Evolutionary conservation across 2,113 vertebrate genomes (phyloP), one percentile per base, ranked within the genome.

Genomic region (Chionodraco myersi): DNA sequence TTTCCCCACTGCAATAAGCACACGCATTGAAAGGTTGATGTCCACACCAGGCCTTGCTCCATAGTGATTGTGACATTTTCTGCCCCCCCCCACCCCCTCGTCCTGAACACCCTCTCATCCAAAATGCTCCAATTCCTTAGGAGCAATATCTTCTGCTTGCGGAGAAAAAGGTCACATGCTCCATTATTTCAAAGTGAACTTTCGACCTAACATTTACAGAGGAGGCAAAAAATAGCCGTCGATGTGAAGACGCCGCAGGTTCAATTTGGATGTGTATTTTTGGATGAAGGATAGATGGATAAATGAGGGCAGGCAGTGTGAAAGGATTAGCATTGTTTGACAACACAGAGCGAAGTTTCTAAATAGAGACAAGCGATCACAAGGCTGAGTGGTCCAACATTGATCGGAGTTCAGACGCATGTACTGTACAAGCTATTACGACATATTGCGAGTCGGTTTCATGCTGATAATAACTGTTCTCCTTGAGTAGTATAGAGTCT

Each of bases 171-270:
- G 94, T 95, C 94, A 94, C 92, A 88, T 70, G 89, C 90, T 90
- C 93, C 89, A 94, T 94, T 94, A 95, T 93, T 93, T 92, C 91
- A 89, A 85, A 89, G 84, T 88, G 92, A 94, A 93, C 93, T 93
- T 91, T 91, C 69, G 90, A 93, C 93, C 93, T 92, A 93, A 92
- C 94, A 92, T 95, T 95, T 94, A 92, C 84, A 82, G 88, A 88
- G 86, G 81, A 89, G 87, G 89, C 80, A 70, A 86, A 91, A 94
- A 93, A 93, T 88, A 91, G 83, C 89, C 65, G 85, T 82, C 82
- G 84, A 77, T 80, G 82, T 56, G 79, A 88, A 77, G 78, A 85
- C 52, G 68, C 85, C 41, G 86, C 86, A 71, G 85, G 89, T 86
- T 88, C 77, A 79, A 83, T 41, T 6, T n/a, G 34, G 68, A 58